Base-by-base conservation (phyloP, 2,888 invertebrate species). In the Spilarctia lutea region DNA sequence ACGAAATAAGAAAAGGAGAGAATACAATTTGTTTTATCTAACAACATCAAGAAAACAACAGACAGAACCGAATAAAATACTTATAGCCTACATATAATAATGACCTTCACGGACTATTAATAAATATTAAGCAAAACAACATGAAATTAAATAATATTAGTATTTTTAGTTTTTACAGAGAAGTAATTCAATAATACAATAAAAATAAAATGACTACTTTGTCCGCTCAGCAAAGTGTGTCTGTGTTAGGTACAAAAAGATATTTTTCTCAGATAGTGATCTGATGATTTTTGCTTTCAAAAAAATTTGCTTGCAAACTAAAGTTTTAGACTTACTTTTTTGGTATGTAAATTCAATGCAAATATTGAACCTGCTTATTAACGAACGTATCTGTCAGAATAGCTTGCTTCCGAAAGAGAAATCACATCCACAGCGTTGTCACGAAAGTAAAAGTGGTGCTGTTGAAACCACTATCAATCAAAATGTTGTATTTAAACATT, bases 381-480 rank as follows among this genome's bases (percentile, higher is more conserved):
- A 81, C 30, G 68, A 52, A 76, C 68, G 65, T 76, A 80, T 78
- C 72, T 65, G 71, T 78, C 78, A 71, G 78, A 80, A 83, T 85
- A 82, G 72, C 76, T 78, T 65, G 79, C 79, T 80, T 82, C 85
- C 85, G 86, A 85, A 89, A 91, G 93, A 87, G 93, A 93, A 93
- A 92, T 92, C 93, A 87, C 87, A 89, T 84, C 89, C 88, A 86
- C 83, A 75, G 87, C 75, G 86, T 87, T 89, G 89, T 90, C 89
- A 88, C 84, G 85, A 89, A 93, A 94, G 94, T 94, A 94, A 94
- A 94, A 94, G 94, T 93, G 85, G 75, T 76, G 35, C 74, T 78
- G 81, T 70, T 71, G 86, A 71, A 80, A 74, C 85, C 82, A 80
- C 83, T 85, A 84, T 86, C 88, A 84, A 83, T 82, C 86, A 81